phyloP scores from a whole-genome alignment of 2,888 invertebrate species.

The Uloborus plumipes region DNA sequence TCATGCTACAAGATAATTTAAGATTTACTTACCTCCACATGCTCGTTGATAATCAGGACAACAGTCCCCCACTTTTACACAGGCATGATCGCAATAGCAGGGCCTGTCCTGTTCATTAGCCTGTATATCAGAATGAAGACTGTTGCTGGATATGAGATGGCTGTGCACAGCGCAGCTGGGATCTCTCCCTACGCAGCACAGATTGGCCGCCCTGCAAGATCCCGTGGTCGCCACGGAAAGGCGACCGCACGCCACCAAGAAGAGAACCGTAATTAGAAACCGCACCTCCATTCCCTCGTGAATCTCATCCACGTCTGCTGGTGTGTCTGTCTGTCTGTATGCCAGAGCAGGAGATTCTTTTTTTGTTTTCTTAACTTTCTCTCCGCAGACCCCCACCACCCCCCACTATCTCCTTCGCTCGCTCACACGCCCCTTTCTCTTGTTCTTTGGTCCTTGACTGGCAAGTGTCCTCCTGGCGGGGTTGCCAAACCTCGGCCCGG shows the following conservation, averaged over 20 bases:
- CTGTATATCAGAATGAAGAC: constrained; percentile 69
- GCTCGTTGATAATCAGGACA: constrained; percentile 89
- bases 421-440: too few relatives aligned
- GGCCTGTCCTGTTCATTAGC: constrained; percentile 79
- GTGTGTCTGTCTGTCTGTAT: neutral
- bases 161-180: constrained; percentile 92
- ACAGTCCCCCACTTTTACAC: constrained; percentile 88
- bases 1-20: too few relatives aligned
- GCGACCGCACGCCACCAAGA: neutral
- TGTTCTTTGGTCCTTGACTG: neutral
- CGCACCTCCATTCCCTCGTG: constrained; percentile 4
- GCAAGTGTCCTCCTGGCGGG: neutral
- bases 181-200: constrained; percentile 89
- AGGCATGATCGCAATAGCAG: constrained; percentile 93
- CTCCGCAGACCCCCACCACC: neutral
- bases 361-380: neutral
- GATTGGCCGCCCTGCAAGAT: constrained; percentile 81
- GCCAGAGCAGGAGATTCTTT: neutral
- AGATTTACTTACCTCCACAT: constrained; percentile 82
- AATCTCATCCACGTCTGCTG: neutral
- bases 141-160: constrained; percentile 86
- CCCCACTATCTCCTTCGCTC: neutral
- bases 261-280: neutral
- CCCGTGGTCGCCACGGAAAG: constrained; percentile 16
- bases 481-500: neutral